Evolutionary conservation across 2,888 invertebrate species (phyloP).

Genomic region (Drosophila borealis): DNA sequence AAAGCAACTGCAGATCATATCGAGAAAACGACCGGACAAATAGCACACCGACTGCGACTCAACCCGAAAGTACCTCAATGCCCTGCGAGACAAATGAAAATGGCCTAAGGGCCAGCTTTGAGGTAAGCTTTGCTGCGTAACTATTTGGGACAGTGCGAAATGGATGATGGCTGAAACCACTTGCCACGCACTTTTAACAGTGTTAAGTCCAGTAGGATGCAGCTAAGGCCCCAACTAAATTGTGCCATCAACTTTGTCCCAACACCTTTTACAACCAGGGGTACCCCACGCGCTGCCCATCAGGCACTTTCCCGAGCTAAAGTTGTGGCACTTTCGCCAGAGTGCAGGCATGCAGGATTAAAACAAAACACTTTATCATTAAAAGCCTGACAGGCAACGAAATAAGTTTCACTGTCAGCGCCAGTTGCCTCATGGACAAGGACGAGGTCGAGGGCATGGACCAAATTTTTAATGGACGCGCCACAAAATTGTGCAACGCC

Average conservation of each 20-base stretch:
- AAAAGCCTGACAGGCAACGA: conserved; percentile 68
- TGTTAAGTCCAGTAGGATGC: conserved; percentile 54
- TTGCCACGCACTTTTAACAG: conserved; percentile 59
- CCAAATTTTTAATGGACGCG: conserved; percentile 21
- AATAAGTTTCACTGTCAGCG: conserved; percentile 61
- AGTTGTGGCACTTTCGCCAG: conserved; percentile 58
- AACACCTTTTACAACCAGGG: conserved; percentile 37
- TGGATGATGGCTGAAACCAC: conserved; percentile 24
- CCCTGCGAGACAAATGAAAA: neutral
- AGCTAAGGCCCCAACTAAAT: conserved; percentile 42
- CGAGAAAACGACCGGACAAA: conserved; percentile 30
- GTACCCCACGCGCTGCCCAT: neutral
- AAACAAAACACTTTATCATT: conserved; percentile 77
- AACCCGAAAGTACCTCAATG: conserved; percentile 15
- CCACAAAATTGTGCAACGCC: conserved; percentile 26
- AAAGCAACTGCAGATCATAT: conserved; percentile 34
- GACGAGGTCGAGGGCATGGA: conserved; percentile 14
- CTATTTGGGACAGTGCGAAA: conserved; percentile 21
- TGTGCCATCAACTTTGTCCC: conserved; percentile 54
- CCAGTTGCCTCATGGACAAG: conserved; percentile 40
- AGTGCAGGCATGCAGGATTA: conserved; percentile 57
- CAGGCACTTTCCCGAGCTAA: conserved; percentile 4
- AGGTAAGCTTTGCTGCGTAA: conserved; percentile 1
- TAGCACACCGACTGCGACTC: conserved; percentile 2
- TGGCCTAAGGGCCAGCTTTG: neutral